Percentiles rank a stretch among this genome's conserved stretches.
These are phyloP conservation scores for Herminia tarsipennalis DNA, from an alignment of 2,888 invertebrate genomes.

Conservation along the genomic window DNA sequence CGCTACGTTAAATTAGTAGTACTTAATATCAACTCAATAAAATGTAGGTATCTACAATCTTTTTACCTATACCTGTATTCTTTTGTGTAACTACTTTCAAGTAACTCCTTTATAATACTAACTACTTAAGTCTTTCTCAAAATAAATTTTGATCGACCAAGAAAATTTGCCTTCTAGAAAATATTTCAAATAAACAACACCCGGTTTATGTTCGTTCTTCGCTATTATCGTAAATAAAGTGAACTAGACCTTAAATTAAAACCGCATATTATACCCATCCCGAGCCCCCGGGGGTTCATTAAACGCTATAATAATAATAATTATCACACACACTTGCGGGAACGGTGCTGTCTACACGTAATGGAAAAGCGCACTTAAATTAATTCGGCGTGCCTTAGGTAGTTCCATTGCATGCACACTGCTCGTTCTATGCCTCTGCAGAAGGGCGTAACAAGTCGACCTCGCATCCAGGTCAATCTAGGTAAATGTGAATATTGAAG, in stretches of 20 bases:
- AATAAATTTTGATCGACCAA: too few species aligned
- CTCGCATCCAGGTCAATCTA: constrained; percentile 63
- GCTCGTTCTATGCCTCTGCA: constrained; percentile 56
- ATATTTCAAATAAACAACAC: too few species aligned
- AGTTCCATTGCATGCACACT: constrained; percentile 65
- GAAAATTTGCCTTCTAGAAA: too few species aligned
- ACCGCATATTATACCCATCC: neutral
- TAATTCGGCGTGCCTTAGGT: constrained; percentile 53
- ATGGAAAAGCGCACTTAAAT: constrained; percentile 63
- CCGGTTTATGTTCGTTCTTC: too few species aligned
- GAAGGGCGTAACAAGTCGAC: constrained; percentile 74
- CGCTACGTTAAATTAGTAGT: too few species aligned
- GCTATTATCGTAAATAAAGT: neutral
- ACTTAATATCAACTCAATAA: too few species aligned
- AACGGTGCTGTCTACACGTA: constrained; percentile 37
- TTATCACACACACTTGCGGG: constrained; percentile 3
- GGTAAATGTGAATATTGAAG: constrained; percentile 38
- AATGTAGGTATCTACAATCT: too few species aligned
- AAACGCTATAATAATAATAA: constrained; percentile 1
- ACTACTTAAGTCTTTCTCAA: too few species aligned
- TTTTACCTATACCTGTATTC: too few species aligned
- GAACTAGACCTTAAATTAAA: constrained; percentile 19
- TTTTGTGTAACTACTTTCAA: too few species aligned
- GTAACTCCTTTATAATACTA: too few species aligned
- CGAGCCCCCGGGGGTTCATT: constrained; percentile 2